Evolutionary conservation across 2,113 vertebrate species (phyloP).

Genomic region (Glaucomys volans): DNA sequence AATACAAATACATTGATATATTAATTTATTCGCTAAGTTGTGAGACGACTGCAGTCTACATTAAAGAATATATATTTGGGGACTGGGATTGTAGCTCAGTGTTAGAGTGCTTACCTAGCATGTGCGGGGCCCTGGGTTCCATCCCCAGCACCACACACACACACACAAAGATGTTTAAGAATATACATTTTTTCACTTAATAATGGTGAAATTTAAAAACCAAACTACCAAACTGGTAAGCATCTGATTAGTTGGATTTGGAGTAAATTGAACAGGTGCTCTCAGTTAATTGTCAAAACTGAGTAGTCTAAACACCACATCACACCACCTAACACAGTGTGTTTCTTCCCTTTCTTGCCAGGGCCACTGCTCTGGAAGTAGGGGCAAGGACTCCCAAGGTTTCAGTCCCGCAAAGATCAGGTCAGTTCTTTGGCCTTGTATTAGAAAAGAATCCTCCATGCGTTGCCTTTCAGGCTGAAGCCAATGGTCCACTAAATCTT

Average conservation of each 20-base stretch:
- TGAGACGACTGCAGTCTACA: neutral
- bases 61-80: neutral
- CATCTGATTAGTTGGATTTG: neutral
- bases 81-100: neutral
- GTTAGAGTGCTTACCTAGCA: neutral
- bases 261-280: neutral
- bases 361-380: neutral
- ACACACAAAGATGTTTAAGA: neutral
- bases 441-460: neutral
- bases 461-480: conserved; percentile 65
- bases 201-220: neutral
- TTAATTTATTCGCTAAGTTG: neutral
- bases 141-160: neutral
- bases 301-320: conserved; percentile 33
- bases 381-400: neutral
- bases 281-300: neutral
- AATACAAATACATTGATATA: neutral
- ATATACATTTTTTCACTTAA: conserved; percentile 14
- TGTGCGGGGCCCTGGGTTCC: neutral
- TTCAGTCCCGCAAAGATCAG: conserved; percentile 36
- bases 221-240: neutral
- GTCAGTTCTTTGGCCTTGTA: neutral
- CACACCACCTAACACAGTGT: neutral
- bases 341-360: neutral
- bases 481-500: conserved; percentile 79